Evolutionary conservation across 2,113 vertebrate genomes (phyloP).

Genomic region (Coracopsis vasa): DNA sequence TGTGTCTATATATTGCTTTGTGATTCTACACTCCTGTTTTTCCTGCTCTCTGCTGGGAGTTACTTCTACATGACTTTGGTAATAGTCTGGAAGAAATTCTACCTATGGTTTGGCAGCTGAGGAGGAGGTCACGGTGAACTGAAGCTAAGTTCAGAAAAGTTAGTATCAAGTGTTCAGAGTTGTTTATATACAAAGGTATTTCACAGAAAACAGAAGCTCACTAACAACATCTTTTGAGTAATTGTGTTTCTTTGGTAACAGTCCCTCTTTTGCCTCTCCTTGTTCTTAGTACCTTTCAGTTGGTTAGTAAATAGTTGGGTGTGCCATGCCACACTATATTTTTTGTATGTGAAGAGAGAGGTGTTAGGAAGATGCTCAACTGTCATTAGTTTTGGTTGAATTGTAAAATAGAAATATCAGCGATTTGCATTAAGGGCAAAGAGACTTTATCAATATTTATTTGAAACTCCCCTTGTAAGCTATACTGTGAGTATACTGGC

Average conservation of each 20-base stretch:
- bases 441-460: background rate
- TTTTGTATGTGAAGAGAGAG: background rate
- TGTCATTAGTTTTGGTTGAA: background rate
- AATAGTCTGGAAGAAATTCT: background rate
- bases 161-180: background rate
- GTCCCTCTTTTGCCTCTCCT: background rate
- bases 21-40: background rate
- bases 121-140: background rate
- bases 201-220: background rate
- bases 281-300: background rate
- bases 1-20: background rate
- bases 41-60: background rate
- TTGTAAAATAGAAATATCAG: background rate
- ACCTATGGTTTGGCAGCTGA: background rate
- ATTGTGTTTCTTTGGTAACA: background rate
- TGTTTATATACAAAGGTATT: background rate
- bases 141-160: background rate
- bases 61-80: background rate
- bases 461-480: background rate
- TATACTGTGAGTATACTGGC: background rate
- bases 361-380: background rate
- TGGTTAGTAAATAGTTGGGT: background rate
- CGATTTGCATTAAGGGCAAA: background rate
- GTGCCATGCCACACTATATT: background rate
- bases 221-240: background rate